Evolutionary conservation across 2,113 vertebrate genomes (phyloP), one percentile per base, ranked within the genome.

Genomic region (Barbus barbus): DNA sequence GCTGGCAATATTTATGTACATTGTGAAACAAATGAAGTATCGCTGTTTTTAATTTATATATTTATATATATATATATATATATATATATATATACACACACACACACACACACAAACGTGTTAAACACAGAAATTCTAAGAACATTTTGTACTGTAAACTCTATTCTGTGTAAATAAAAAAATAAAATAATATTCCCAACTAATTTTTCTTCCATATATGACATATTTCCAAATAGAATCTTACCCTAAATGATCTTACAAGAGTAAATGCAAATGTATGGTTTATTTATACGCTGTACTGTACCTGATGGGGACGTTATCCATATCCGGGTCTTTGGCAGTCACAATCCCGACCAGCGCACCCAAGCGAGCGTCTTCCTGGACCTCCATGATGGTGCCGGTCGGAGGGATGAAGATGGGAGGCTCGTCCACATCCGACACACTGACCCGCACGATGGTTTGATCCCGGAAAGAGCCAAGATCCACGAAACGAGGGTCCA

Each of bases 391-490:
- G 86, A 95, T 89, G 38, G 95, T 87, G n/a, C 95, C 95, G 1
- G 88, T 87, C 1, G 92, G 92, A 22, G 96, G 95, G 20, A 86
- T 94, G 92, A 99, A 99, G 88, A 97, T 92, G 0, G 98, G 98
- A 38, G 98, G 96, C 91, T 99, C 98, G 0, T 99, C 97, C 2
- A 96, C 90, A 0, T 99, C 97, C 2, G 95, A 94, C 86, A 99
- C 97, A 0, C 95, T 96, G 87, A 99, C 96, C 1, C 95, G 92
- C 33, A 99, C 96, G 0, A 99, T 98, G 71, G 97, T 96, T 92
- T 97, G 97, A 93, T 99, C 98, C 61, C 95, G 93, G 88, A 99
- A 99, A 9, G 98, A 95, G 78, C 96, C 97, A 89, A 99, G 91
- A 92, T 98, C 96, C 76, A 93, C 91, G 0, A 99, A 99, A 41